phyloP scores from a whole-genome alignment of 2,797 vertebrate species.

The Phataginus tetradactyla region DNA sequence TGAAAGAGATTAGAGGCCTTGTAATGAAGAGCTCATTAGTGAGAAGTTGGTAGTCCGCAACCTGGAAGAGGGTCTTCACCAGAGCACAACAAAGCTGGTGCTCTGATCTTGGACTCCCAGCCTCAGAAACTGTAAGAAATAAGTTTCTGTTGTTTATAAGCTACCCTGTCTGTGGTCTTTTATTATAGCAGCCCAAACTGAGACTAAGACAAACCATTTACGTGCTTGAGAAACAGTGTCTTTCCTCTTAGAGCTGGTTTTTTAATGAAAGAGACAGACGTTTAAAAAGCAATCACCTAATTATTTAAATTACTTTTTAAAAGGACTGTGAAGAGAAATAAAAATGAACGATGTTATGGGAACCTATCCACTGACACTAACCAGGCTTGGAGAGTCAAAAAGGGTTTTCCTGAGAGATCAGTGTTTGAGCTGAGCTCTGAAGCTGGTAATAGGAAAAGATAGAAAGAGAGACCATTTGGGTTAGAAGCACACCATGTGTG shows the following conservation, averaged over 20 bases:
- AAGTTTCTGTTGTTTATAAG: background rate
- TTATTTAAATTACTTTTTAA: background rate
- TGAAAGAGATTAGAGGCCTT: background rate
- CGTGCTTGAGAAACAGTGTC: background rate
- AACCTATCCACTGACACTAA: background rate
- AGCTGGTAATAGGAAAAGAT: background rate
- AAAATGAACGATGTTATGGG: background rate
- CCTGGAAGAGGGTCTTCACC: background rate
- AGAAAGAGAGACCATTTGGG: background rate
- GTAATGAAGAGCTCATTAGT: background rate
- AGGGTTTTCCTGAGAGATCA: background rate
- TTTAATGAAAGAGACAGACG: background rate
- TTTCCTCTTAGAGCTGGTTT: background rate
- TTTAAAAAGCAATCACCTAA: constrained; percentile 10
- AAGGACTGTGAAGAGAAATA: background rate
- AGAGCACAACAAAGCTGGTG: background rate
- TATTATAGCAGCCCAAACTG: background rate
- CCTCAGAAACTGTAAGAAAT: background rate
- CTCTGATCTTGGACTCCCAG: background rate
- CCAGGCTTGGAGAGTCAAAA: background rate
- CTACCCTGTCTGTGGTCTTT: background rate
- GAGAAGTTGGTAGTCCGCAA: background rate
- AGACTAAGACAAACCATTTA: background rate
- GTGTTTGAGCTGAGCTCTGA: background rate
- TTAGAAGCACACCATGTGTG: background rate